Percentiles rank a stretch among this genome's conserved stretches.
Evolutionary conservation across 35 echinoderm and acorn worm species (phyloP).

Genomic region (Holothuria glaberrima): DNA sequence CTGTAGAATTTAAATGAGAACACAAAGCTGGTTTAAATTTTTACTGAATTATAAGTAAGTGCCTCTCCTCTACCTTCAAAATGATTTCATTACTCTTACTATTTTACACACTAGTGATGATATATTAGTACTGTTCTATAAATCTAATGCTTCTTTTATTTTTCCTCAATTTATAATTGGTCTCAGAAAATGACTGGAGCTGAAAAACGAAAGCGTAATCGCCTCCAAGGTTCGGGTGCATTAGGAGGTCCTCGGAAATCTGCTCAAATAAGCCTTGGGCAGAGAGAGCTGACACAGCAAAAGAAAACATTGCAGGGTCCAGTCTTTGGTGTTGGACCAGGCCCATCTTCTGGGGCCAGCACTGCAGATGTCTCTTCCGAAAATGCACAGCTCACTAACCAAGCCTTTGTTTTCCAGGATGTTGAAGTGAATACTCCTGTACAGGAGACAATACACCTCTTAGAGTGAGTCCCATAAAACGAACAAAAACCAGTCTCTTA

Average conservation of each 20-base stretch:
- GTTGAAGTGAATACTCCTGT: neutral
- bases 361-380: neutral
- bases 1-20: too few species aligned
- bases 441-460: neutral
- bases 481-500: too few species aligned
- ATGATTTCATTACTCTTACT: too few species aligned
- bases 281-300: neutral
- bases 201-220: neutral
- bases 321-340: neutral
- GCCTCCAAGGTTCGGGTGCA: slow-evolving; percentile 21
- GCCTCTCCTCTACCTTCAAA: too few species aligned
- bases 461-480: neutral
- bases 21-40: too few species aligned
- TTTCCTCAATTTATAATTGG: too few species aligned
- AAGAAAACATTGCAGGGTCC: neutral
- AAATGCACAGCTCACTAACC: neutral
- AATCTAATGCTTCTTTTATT: too few species aligned
- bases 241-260: neutral
- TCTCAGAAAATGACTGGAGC: neutral
- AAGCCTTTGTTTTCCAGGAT: neutral
- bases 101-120: too few species aligned
- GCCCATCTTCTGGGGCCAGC: neutral
- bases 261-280: neutral
- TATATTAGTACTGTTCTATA: too few species aligned
- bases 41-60: too few species aligned